Percentiles rank a stretch among this genome's conserved stretches.
phyloP scores from a whole-genome alignment of 2,113 vertebrate species.

The Chloropsis hardwickii region DNA sequence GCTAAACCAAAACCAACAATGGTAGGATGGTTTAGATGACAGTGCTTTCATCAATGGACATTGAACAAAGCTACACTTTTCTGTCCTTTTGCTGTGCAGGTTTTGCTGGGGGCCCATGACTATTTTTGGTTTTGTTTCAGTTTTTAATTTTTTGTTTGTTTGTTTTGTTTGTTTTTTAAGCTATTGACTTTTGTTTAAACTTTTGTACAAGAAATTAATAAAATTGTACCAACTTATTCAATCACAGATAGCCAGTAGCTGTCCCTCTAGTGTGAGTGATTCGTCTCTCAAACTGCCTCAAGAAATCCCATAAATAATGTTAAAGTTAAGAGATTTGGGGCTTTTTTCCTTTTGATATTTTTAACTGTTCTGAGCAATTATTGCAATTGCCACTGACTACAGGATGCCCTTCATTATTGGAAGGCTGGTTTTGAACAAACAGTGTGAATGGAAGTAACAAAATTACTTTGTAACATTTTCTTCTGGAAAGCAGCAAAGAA shows the following conservation, averaged over 20 bases:
- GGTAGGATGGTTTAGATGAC: constrained; percentile 68
- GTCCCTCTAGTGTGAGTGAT: background rate
- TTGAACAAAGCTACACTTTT: constrained; percentile 64
- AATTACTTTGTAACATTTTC: constrained; percentile 40
- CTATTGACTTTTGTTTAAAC: constrained; percentile 63
- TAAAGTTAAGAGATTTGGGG: constrained; percentile 15
- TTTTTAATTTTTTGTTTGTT: background rate
- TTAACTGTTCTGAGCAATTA: too few relatives aligned
- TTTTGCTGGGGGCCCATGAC: background rate
- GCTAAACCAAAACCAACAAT: constrained; percentile 91
- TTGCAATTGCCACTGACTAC: constrained; percentile 54
- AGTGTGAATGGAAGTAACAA: constrained; percentile 31
- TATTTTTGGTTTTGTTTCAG: background rate
- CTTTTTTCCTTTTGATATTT: background rate
- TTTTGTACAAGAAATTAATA: constrained; percentile 48
- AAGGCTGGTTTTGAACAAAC: constrained; percentile 45
- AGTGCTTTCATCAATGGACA: constrained; percentile 66
- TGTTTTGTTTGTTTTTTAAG: background rate
- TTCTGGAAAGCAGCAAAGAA: constrained; percentile 18
- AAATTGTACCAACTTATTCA: constrained; percentile 51
- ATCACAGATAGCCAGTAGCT: background rate
- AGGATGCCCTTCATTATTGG: background rate
- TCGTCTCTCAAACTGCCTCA: constrained; percentile 35
- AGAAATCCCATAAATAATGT: constrained; percentile 35
- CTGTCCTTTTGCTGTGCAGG: background rate